Conservation (phyloP, 2,888 invertebrate species). For the Hermaeophaga mercurialis region DNA sequence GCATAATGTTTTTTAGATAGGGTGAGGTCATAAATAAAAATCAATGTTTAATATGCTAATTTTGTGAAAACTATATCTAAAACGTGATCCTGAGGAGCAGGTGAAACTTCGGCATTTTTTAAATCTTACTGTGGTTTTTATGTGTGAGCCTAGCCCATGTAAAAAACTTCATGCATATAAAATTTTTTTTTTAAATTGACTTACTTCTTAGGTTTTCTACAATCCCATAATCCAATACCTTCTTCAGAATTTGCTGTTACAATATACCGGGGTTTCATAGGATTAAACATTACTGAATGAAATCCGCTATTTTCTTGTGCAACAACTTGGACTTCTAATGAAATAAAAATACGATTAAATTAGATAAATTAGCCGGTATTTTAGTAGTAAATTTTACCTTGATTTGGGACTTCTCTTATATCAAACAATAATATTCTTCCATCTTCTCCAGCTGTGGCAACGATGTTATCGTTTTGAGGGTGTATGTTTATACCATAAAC, state of each 20-base stretch:
- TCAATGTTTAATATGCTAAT: no score
- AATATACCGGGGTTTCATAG: constrained; percentile 76
- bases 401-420: constrained; percentile 65
- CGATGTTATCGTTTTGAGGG: constrained; percentile 80
- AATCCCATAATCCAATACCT: constrained; percentile 89
- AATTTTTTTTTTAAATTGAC: neutral
- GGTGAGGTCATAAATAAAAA: no score
- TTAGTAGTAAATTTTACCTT: constrained; percentile 34
- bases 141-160: no score
- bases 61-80: no score
- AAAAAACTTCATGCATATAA: no score
- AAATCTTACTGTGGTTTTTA: no score
- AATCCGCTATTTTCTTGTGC: constrained; percentile 78
- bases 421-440: constrained; percentile 88
- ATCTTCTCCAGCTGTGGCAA: constrained; percentile 92
- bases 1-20: no score
- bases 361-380: neutral
- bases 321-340: constrained; percentile 61
- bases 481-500: constrained; percentile 89
- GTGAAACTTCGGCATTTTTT: no score
- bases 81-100: no score
- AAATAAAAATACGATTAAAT: constrained; percentile 6
- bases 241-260: constrained; percentile 90
- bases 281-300: constrained; percentile 95
- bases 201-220: constrained; percentile 82